Conservation (phyloP, 2,797 vertebrate species). For the Ceyx erithaca region DNA sequence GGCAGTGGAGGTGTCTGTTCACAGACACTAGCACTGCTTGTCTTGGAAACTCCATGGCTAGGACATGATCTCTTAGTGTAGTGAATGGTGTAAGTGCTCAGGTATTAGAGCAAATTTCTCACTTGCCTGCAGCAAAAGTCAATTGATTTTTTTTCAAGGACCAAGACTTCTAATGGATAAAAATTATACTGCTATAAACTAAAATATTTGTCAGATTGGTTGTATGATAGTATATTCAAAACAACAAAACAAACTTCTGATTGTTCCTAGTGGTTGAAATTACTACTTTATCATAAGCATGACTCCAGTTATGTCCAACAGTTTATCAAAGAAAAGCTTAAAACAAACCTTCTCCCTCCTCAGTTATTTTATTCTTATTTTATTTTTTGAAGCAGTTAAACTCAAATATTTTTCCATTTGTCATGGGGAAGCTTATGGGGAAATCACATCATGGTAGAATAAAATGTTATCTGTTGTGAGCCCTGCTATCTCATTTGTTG, state of each 20-base stretch:
- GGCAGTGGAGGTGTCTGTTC: background rate
- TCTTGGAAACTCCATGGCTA: background rate
- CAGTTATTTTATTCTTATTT: background rate
- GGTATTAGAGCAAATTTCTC: background rate
- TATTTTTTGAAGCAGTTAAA: background rate
- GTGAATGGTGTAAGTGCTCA: background rate
- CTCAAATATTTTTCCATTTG: background rate
- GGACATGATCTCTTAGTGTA: background rate
- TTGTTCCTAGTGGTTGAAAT: background rate
- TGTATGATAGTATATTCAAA: background rate
- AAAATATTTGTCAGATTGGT: background rate
- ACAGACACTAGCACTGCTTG: background rate
- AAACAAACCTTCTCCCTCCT: background rate
- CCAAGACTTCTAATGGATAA: background rate
- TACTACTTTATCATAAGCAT: background rate
- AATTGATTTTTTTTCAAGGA: constrained; percentile 4
- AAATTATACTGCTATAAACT: background rate
- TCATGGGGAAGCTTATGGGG: background rate
- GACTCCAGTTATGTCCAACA: background rate
- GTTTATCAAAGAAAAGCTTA: background rate
- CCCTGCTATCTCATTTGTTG: background rate
- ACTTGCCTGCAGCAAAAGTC: background rate
- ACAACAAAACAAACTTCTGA: background rate
- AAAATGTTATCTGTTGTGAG: background rate
- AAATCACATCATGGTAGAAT: background rate